phyloP scores from a whole-genome alignment of 1,140 invertebrate species.

The Pomphorhynchus laevis region DNA sequence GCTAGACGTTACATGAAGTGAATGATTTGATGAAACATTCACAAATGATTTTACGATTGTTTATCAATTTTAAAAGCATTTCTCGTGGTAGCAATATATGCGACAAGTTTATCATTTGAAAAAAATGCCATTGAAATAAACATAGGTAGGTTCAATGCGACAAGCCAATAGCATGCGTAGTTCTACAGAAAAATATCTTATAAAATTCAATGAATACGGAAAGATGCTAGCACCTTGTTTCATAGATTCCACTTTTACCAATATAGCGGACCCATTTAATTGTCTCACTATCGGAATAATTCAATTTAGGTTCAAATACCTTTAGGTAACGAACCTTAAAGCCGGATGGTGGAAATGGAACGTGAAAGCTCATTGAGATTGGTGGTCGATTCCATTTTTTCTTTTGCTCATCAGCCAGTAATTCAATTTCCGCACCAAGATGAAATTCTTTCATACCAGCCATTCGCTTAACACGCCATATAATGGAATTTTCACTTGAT shows the following conservation, averaged over 20 bases:
- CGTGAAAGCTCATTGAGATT: constrained; percentile 99
- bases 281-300: constrained; percentile 97
- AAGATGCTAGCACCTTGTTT: constrained; percentile 95
- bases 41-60: too few species aligned
- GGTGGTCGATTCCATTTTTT: constrained; percentile 99
- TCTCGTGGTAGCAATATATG: too few species aligned
- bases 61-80: too few species aligned
- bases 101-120: too few species aligned
- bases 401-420: constrained; percentile 60
- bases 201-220: too few species aligned
- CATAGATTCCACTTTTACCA: constrained; percentile 81
- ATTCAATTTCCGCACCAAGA: constrained; percentile 85
- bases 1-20: too few species aligned
- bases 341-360: constrained; percentile 67
- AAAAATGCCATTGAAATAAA: too few species aligned
- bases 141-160: too few species aligned
- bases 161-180: too few species aligned
- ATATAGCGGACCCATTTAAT: constrained; percentile 99
- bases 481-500: constrained; percentile 93
- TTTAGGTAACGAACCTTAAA: constrained; percentile 94
- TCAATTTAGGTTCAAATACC: constrained; percentile 93
- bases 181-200: too few species aligned
- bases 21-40: too few species aligned
- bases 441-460: constrained; percentile 99
- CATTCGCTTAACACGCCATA: constrained; percentile 99